Percentiles rank a stretch among this genome's conserved stretches.
phyloP scores from a whole-genome alignment of 2,113 vertebrate genomes.

The Hippoglossus stenolepis region DNA sequence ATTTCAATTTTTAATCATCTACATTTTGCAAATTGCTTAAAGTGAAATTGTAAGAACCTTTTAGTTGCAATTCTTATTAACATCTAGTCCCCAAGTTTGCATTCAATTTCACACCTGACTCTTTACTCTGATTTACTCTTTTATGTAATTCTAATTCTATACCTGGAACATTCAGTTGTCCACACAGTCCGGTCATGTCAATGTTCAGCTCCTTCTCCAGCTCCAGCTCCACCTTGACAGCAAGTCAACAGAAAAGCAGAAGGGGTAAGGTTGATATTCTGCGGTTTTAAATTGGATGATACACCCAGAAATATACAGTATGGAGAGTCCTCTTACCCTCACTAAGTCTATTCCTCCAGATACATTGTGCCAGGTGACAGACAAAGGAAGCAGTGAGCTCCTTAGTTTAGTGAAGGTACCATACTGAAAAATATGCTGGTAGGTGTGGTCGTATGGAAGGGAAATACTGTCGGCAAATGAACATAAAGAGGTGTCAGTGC shows the following conservation, averaged over 20 bases:
- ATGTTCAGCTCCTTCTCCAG: constrained; percentile 56
- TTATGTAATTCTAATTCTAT: neutral
- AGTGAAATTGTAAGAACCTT: too few species aligned
- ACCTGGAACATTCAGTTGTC: constrained; percentile 44
- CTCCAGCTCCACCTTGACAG: constrained; percentile 68
- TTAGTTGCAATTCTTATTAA: neutral
- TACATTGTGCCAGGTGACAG: constrained; percentile 75
- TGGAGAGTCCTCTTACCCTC: constrained; percentile 68
- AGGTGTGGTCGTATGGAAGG: constrained; percentile 81
- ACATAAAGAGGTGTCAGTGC: neutral
- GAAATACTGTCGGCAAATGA: constrained; percentile 64
- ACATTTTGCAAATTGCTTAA: too few species aligned
- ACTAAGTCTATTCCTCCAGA: constrained; percentile 65
- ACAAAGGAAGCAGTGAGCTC: constrained; percentile 74
- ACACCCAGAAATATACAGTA: neutral
- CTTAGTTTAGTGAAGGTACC: constrained; percentile 77
- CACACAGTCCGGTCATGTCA: constrained; percentile 77
- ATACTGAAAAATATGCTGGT: constrained; percentile 76
- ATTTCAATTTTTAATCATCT: neutral
- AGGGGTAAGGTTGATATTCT: neutral
- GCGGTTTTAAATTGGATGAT: neutral
- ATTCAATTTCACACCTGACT: too few species aligned
- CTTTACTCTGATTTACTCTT: too few species aligned
- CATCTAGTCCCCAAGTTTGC: too few species aligned
- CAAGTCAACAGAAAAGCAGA: neutral